Percentiles rank a stretch among this genome's conserved stretches.
Evolutionary conservation across 2,113 vertebrate genomes (phyloP).

Genomic region (Istiophorus platypterus): DNA sequence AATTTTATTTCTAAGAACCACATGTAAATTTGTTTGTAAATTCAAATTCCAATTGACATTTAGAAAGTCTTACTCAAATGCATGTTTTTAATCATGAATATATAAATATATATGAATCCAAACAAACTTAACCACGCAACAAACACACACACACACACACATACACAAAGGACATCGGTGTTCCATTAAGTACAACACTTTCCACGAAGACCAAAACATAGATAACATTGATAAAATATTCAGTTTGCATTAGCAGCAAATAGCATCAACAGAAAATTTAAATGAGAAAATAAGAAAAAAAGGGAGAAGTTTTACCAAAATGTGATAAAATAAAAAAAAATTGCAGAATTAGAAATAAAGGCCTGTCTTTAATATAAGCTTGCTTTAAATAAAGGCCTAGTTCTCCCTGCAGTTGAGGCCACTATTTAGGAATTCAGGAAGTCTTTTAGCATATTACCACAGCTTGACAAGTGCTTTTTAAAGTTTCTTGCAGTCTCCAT

Average conservation of each 20-base stretch:
- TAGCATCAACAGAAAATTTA: background rate
- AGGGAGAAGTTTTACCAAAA: background rate
- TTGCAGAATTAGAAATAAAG: too few relatives aligned
- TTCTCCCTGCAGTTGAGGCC: background rate
- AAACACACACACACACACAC: background rate
- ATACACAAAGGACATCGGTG: slow-evolving; percentile 32
- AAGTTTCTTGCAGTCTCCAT: background rate
- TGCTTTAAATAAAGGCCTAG: background rate
- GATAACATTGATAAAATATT: background rate
- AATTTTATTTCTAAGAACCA: background rate
- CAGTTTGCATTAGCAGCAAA: background rate
- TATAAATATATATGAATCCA: slow-evolving; percentile 8
- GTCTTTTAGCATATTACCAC: background rate
- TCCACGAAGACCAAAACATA: slow-evolving; percentile 70
- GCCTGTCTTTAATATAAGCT: background rate
- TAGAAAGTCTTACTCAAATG: background rate
- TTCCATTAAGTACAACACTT: slow-evolving; percentile 44
- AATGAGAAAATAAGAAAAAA: background rate
- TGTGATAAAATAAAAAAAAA: background rate
- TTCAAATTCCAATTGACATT: background rate
- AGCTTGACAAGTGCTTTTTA: background rate
- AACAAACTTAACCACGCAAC: background rate
- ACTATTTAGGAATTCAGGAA: background rate
- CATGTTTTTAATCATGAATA: background rate
- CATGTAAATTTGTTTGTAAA: background rate